phyloP scores from a whole-genome alignment of 2,888 invertebrate genomes.

The Lochmaea capreae region DNA sequence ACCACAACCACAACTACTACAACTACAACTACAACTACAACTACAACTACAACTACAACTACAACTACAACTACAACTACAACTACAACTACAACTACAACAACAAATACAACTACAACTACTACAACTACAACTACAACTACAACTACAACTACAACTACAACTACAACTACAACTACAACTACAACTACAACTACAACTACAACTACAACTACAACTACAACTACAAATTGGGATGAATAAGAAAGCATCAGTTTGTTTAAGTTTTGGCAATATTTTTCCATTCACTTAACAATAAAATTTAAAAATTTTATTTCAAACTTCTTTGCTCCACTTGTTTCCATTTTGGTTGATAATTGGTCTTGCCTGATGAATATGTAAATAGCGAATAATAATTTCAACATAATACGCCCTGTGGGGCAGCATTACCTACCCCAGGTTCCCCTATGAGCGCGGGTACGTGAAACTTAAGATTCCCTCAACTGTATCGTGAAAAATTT shows the following conservation, averaged over 20 bases:
- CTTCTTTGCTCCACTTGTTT: no score
- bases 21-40: not conserved
- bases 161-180: constrained; percentile 29
- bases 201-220: not conserved
- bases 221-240: no score
- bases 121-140: constrained; percentile 31
- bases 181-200: constrained; percentile 4
- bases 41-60: constrained; percentile 31
- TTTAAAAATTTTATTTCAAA: no score
- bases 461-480: constrained; percentile 27
- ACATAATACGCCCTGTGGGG: not conserved
- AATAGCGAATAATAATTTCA: no score
- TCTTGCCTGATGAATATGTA: no score
- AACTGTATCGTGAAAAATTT: constrained; percentile 36
- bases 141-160: constrained; percentile 32
- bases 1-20: constrained; percentile 1
- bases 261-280: no score
- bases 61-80: constrained; percentile 42
- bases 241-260: no score
- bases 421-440: not conserved
- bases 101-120: constrained; percentile 29
- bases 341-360: no score
- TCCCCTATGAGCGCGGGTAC: constrained; percentile 8
- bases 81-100: constrained; percentile 21
- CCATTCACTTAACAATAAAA: no score